phyloP scores from a whole-genome alignment of 1,140 invertebrate species.

The Rhopalosiphum padi region DNA sequence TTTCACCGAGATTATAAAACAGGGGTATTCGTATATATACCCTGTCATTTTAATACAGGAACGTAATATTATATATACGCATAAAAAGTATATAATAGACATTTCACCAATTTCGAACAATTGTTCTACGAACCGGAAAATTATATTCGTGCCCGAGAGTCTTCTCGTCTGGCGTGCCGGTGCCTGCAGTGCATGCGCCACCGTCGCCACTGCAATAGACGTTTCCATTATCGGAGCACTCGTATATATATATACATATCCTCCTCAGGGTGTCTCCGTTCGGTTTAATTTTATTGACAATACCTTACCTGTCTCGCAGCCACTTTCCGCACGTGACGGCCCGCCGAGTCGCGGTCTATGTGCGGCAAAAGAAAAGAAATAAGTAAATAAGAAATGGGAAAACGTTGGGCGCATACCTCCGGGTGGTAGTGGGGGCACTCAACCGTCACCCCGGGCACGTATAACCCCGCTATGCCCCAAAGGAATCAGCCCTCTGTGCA shows the following conservation, averaged over 20 bases:
- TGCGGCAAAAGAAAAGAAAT: neutral
- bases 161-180: neutral
- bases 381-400: constrained; percentile 1
- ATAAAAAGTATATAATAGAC: constrained; percentile 30
- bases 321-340: neutral
- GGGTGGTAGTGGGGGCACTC: too few species aligned
- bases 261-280: neutral
- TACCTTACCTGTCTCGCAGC: constrained; percentile 7
- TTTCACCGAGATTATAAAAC: neutral
- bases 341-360: neutral
- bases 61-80: neutral
- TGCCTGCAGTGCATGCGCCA: neutral
- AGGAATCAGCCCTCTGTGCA: neutral
- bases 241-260: neutral
- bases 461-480: neutral
- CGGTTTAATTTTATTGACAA: constrained; percentile 50
- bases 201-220: constrained; percentile 30
- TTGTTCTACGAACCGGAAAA: constrained; percentile 51
- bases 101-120: constrained; percentile 30
- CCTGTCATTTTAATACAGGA: neutral
- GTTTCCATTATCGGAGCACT: constrained; percentile 38
- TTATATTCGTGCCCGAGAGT: constrained; percentile 33
- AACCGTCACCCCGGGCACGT: neutral
- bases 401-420: neutral
- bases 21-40: neutral